Percentiles rank a stretch among this genome's conserved stretches.
These are phyloP conservation scores for Parasteatoda tepidariorum DNA, from an alignment of 1,140 invertebrate species.

Conservation along the genomic window DNA sequence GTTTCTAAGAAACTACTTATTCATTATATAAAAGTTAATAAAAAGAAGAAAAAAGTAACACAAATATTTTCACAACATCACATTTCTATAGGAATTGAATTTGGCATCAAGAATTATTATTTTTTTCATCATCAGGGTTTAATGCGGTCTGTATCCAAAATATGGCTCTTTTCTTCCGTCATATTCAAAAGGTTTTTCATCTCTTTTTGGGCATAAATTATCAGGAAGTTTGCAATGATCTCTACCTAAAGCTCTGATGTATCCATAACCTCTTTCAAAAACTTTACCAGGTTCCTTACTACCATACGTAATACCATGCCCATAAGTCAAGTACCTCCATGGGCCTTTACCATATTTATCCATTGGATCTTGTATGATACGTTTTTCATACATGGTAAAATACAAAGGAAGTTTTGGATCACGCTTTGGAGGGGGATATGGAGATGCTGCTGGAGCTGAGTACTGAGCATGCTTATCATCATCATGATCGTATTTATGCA, in stretches of 20 bases:
- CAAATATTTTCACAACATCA: neutral
- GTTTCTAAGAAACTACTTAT: no score
- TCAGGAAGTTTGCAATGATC: slow-evolving; percentile 51
- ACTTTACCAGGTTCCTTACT: slow-evolving; percentile 51
- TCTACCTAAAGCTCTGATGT: slow-evolving; percentile 55
- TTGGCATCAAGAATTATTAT: neutral
- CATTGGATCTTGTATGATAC: slow-evolving; percentile 39
- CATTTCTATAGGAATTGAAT: neutral
- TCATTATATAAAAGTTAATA: no score
- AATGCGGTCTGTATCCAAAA: slow-evolving; percentile 55
- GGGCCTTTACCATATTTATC: slow-evolving; percentile 54
- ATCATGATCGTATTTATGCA: no score
- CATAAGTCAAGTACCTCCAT: slow-evolving; percentile 55
- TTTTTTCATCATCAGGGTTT: neutral
- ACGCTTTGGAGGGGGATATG: neutral
- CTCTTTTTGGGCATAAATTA: slow-evolving; percentile 29
- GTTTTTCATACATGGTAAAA: slow-evolving; percentile 58
- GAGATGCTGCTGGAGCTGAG: neutral
- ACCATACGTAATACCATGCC: slow-evolving; percentile 53
- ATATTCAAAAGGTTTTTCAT: slow-evolving; percentile 56
- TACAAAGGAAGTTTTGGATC: slow-evolving; percentile 38
- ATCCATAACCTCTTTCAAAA: slow-evolving; percentile 58
- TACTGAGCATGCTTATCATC: neutral
- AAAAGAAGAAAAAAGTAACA: neutral
- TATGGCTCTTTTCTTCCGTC: slow-evolving; percentile 58